A percentile compares a stretch with the other conserved stretches of the same genome.
Conservation (phyloP, 2,888 invertebrate genomes). For the Margaritifera margaritifera region DNA sequence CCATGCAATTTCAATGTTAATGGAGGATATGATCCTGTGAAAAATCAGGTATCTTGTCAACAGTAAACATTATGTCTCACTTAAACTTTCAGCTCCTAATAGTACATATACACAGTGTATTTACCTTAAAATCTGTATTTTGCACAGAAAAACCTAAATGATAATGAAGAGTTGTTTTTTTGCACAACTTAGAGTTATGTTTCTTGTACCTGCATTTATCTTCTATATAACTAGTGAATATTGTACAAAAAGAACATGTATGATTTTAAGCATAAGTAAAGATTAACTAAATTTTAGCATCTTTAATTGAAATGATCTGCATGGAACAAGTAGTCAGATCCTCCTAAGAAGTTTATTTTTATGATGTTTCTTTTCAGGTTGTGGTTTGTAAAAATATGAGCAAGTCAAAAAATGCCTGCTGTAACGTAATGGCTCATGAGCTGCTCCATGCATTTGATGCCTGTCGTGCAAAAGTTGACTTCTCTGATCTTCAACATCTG, state of each 20-base stretch:
- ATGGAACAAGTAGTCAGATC: too few relatives aligned
- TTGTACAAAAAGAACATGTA: too few relatives aligned
- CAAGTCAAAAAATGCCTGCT: conserved; percentile 40
- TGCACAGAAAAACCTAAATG: too few relatives aligned
- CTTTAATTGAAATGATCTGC: too few relatives aligned
- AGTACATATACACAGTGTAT: neutral
- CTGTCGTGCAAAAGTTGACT: conserved; percentile 90
- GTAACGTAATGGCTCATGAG: conserved; percentile 87
- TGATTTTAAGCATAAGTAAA: too few relatives aligned
- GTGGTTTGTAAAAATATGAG: conserved; percentile 93
- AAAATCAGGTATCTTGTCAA: conserved; percentile 80
- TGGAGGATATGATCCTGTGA: conserved; percentile 90
- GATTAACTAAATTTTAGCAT: too few relatives aligned
- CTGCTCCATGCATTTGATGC: conserved; percentile 97
- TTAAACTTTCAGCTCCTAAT: neutral
- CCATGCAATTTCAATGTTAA: conserved; percentile 87
- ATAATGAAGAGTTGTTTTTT: too few relatives aligned
- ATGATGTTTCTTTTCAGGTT: conserved; percentile 77
- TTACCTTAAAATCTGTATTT: too few relatives aligned
- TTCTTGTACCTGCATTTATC: too few relatives aligned
- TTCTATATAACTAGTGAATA: too few relatives aligned
- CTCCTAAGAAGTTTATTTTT: neutral
- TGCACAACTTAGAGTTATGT: too few relatives aligned
- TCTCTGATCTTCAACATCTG: conserved; percentile 90
- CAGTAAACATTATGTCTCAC: conserved; percentile 50